phyloP scores from a whole-genome alignment of 1,140 invertebrate genomes.

The Protaetia brevitarsis region DNA sequence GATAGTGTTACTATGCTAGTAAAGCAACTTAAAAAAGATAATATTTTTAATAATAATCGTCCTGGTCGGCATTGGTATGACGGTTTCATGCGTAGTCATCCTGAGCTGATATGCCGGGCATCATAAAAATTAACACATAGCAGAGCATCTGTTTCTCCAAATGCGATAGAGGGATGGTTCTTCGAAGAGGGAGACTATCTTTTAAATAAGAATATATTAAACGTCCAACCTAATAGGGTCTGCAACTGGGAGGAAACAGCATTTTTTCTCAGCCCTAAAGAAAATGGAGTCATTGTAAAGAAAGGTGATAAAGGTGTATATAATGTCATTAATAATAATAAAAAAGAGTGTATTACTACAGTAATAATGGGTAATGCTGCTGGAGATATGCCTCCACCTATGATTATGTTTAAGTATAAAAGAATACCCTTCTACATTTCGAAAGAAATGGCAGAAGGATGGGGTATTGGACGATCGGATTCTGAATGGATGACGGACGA shows the following conservation, averaged over 20 bases:
- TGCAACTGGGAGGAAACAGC: constrained; percentile 48
- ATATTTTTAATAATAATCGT: too few relatives aligned
- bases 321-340: constrained; percentile 25
- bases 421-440: constrained; percentile 33
- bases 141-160: too few relatives aligned
- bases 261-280: constrained; percentile 44
- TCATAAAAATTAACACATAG: too few relatives aligned
- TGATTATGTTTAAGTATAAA: constrained; percentile 43
- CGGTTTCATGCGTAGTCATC: too few relatives aligned
- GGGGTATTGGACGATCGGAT: constrained; percentile 42
- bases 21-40: constrained; percentile 27
- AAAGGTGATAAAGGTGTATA: constrained; percentile 41
- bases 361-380: constrained; percentile 42
- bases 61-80: too few relatives aligned
- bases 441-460: constrained; percentile 22
- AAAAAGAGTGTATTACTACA: constrained; percentile 38
- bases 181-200: constrained; percentile 37
- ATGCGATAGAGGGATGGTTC: constrained; percentile 38
- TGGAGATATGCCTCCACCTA: constrained; percentile 40
- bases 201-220: constrained; percentile 31
- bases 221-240: constrained; percentile 41
- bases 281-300: constrained; percentile 37
- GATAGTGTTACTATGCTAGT: constrained; percentile 20
- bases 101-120: too few relatives aligned
- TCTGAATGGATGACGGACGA: constrained; percentile 48